These are phyloP conservation scores for Xylocopa sonorina DNA, from an alignment of 1,140 invertebrate genomes.

Conservation along the genomic window DNA sequence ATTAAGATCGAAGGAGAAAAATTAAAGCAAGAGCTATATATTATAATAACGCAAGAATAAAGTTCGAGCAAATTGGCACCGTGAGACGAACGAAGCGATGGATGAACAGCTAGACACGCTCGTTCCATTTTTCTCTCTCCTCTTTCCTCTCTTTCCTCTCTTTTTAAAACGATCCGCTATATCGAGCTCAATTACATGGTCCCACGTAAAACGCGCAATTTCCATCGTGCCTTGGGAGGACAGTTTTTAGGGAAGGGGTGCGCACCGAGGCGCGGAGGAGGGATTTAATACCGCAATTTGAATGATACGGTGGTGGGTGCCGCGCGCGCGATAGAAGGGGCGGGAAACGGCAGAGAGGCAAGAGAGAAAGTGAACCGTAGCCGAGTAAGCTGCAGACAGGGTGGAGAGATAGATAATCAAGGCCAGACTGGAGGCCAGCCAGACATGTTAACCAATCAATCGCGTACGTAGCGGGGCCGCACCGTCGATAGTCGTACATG, in stretches of 20 bases:
- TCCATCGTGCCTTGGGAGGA: constrained; percentile 24
- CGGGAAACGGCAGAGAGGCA: background rate
- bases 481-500: constrained; percentile 56
- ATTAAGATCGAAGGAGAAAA: too few species aligned
- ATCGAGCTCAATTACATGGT: constrained; percentile 52
- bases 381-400: constrained; percentile 69
- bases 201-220: constrained; percentile 59
- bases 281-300: constrained; percentile 65
- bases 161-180: background rate
- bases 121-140: too few species aligned
- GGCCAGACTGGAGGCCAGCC: constrained; percentile 69
- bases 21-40: too few species aligned
- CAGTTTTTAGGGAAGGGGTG: constrained; percentile 7
- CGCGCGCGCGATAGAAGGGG: background rate
- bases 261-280: background rate
- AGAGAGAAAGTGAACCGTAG: constrained; percentile 53
- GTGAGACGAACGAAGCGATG: constrained; percentile 24
- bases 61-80: constrained; percentile 40
- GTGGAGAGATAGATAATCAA: constrained; percentile 74
- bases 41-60: background rate
- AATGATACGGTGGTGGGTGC: constrained; percentile 55
- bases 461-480: constrained; percentile 56
- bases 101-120: background rate
- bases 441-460: constrained; percentile 76
- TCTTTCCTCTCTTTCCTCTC: too few species aligned